phyloP scores from a whole-genome alignment of 2,888 invertebrate genomes.

The Tachystola acroxantha region DNA sequence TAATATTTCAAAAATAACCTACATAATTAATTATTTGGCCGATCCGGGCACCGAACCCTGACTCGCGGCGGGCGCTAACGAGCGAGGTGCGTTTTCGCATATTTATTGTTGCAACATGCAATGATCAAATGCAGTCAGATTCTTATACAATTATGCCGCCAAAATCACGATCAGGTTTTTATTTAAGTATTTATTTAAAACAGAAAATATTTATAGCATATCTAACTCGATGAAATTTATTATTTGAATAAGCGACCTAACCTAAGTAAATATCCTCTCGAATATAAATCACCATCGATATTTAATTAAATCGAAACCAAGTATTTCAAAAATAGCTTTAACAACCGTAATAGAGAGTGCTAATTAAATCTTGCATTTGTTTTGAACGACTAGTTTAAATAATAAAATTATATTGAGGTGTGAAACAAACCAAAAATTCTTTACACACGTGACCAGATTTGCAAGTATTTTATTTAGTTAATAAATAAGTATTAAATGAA shows the following conservation, averaged over 20 bases:
- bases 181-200: constrained; percentile 4
- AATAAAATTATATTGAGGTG: no score
- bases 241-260: no score
- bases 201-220: no score
- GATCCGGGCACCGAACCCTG: constrained; percentile 17
- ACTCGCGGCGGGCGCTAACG: constrained; percentile 21
- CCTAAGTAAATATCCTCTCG: no score
- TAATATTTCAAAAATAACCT: constrained; percentile 18
- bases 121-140: constrained; percentile 17
- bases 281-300: no score
- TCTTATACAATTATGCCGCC: constrained; percentile 8
- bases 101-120: constrained; percentile 19
- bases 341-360: neutral
- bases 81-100: constrained; percentile 20
- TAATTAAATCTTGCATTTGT: neutral
- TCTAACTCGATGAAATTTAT: no score
- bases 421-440: neutral
- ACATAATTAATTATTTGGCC: constrained; percentile 18
- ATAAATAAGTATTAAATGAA: constrained; percentile 22
- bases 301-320: no score
- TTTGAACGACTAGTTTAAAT: neutral
- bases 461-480: constrained; percentile 11
- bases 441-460: neutral
- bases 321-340: neutral
- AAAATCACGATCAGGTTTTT: constrained; percentile 7